A percentile compares a stretch with the other conserved stretches of the same genome.
Conservation (phyloP, 2,113 vertebrate genomes). For the Heterocephalus glaber region DNA sequence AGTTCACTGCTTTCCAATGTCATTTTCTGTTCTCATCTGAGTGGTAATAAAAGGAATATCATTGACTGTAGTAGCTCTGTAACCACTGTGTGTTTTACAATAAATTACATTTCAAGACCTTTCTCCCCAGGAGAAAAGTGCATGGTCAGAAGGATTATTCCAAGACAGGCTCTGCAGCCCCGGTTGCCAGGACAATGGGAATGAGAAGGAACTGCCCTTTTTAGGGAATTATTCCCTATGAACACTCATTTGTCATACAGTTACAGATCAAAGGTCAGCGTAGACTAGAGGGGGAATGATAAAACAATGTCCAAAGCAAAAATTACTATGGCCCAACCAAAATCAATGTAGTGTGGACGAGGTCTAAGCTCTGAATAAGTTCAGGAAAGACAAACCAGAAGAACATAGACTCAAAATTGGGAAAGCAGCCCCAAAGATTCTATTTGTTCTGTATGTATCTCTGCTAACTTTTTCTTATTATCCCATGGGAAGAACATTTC, state of each 20-base stretch:
- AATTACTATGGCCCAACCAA: background rate
- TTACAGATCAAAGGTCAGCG: slow-evolving; percentile 70
- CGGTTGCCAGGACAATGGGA: slow-evolving; percentile 52
- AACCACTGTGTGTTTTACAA: slow-evolving; percentile 87
- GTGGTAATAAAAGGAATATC: slow-evolving; percentile 88
- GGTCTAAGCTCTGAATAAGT: background rate
- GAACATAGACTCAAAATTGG: background rate
- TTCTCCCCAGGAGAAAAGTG: slow-evolving; percentile 82
- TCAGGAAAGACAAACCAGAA: background rate
- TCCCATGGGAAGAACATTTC: background rate
- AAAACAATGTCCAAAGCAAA: slow-evolving; percentile 21
- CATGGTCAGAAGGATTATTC: slow-evolving; percentile 80
- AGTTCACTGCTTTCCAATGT: slow-evolving; percentile 88
- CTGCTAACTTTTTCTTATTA: background rate
- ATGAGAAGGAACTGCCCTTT: slow-evolving; percentile 68
- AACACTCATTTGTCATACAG: slow-evolving; percentile 74
- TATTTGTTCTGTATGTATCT: background rate
- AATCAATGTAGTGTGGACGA: background rate
- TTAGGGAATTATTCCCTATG: slow-evolving; percentile 38
- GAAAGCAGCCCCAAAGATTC: rapidly evolving
- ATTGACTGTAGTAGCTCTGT: slow-evolving; percentile 84
- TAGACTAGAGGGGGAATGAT: slow-evolving; percentile 10
- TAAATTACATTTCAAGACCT: slow-evolving; percentile 87
- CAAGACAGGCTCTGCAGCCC: slow-evolving; percentile 70
- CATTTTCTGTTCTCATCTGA: slow-evolving; percentile 88